phyloP scores from a whole-genome alignment of 2,113 vertebrate species.

The Mastomys natalensis region DNA sequence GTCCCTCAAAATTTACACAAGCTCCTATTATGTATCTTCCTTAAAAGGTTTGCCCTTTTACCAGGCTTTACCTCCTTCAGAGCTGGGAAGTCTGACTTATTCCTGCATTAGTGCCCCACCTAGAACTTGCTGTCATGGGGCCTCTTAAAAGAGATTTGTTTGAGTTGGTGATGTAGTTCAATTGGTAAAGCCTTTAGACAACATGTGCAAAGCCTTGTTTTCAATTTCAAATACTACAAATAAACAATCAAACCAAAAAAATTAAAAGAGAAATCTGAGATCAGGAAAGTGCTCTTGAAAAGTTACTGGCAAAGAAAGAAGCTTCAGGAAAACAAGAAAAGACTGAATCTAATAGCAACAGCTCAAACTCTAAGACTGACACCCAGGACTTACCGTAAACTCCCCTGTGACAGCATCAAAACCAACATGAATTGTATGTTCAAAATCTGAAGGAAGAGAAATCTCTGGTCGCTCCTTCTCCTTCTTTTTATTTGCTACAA shows the following conservation, averaged over 20 bases:
- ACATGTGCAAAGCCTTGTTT: neutral
- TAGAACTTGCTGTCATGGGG: neutral
- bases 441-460: slow-evolving; percentile 98
- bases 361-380: slow-evolving; percentile 21
- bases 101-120: neutral
- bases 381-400: slow-evolving; percentile 93
- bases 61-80: neutral
- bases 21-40: neutral
- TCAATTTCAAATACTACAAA: neutral
- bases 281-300: slow-evolving; percentile 18
- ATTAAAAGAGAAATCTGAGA: slow-evolving; percentile 4
- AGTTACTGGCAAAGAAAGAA: slow-evolving; percentile 15
- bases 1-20: neutral
- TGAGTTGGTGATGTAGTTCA: neutral
- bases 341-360: neutral
- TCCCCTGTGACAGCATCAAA: slow-evolving; percentile 98
- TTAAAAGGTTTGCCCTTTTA: slow-evolving; percentile 31
- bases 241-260: neutral
- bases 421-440: slow-evolving; percentile 98
- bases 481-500: slow-evolving; percentile 95
- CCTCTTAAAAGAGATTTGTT: slow-evolving; percentile 21
- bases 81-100: neutral
- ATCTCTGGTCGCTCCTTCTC: slow-evolving; percentile 95
- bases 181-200: neutral
- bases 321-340: neutral